phyloP scores from a whole-genome alignment of 2,797 vertebrate genomes.

The Cuniculus paca region DNA sequence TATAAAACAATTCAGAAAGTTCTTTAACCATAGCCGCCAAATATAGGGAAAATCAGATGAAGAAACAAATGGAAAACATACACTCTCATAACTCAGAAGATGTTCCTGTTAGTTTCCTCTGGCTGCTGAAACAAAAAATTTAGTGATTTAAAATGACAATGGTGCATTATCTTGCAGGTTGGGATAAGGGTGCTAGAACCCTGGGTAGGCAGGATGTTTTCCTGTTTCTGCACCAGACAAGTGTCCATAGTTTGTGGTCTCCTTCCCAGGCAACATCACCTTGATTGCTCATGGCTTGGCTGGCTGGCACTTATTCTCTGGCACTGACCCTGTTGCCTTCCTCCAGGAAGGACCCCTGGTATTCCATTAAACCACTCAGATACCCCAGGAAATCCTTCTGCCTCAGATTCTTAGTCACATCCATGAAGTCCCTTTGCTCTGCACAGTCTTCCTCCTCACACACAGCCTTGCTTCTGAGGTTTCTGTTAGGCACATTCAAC shows the following conservation, averaged over 20 bases:
- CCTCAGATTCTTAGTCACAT: background rate
- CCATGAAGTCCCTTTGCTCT: background rate
- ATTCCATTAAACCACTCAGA: accelerated
- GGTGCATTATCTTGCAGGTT: accelerated
- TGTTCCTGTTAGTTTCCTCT: accelerated
- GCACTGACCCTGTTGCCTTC: background rate
- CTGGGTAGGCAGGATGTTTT: accelerated
- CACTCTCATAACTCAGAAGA: accelerated
- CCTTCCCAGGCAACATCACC: too few species aligned
- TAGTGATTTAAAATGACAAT: background rate
- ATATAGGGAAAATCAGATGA: accelerated
- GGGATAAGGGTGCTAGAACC: accelerated
- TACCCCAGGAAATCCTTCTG: accelerated
- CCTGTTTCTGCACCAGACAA: background rate
- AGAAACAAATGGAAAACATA: background rate
- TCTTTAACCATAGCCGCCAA: accelerated
- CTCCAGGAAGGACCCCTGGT: accelerated
- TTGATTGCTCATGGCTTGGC: accelerated
- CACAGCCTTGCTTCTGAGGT: background rate
- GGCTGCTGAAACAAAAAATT: accelerated
- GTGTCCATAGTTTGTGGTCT: accelerated
- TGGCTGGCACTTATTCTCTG: accelerated
- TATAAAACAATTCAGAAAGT: background rate
- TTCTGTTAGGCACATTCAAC: background rate
- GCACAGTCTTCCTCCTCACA: too few species aligned